phyloP scores from a whole-genome alignment of 2,888 invertebrate species.

The Tetrapedia diversipes region DNA sequence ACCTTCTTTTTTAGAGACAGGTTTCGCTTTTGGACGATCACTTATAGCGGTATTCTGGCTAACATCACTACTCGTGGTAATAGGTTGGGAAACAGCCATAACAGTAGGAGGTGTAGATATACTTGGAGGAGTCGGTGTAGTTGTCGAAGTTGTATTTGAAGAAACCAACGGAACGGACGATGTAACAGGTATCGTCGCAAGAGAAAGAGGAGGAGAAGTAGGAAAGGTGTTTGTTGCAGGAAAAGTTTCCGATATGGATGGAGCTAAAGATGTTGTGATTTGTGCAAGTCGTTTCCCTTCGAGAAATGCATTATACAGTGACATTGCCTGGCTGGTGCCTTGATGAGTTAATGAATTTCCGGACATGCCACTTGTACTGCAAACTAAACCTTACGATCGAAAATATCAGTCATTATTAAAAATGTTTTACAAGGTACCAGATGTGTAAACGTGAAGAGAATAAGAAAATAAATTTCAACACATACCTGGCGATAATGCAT shows the following conservation, averaged over 20 bases:
- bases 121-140: conserved; percentile 70
- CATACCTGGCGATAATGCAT: conserved; percentile 82
- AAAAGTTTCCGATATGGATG: conserved; percentile 73
- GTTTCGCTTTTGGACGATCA: conserved; percentile 93
- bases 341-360: conserved; percentile 80
- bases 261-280: conserved; percentile 63
- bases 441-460: neutral
- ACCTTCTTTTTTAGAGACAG: conserved; percentile 91
- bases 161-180: conserved; percentile 66
- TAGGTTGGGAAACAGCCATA: conserved; percentile 79
- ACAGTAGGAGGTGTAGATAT: conserved; percentile 70
- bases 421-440: neutral
- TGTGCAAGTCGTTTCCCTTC: conserved; percentile 71
- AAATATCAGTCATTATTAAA: conserved; percentile 71
- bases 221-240: conserved; percentile 68
- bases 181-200: conserved; percentile 66
- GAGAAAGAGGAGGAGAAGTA: conserved; percentile 69
- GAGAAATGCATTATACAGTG: conserved; percentile 83
- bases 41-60: conserved; percentile 90
- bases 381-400: conserved; percentile 79
- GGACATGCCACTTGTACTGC: conserved; percentile 80
- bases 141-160: conserved; percentile 63
- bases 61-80: conserved; percentile 85
- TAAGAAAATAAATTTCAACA: conserved; percentile 71
- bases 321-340: conserved; percentile 81